Conservation (phyloP, 37 sponge, comb jelly and placozoan genomes). For the Bolinopsis microptera region DNA sequence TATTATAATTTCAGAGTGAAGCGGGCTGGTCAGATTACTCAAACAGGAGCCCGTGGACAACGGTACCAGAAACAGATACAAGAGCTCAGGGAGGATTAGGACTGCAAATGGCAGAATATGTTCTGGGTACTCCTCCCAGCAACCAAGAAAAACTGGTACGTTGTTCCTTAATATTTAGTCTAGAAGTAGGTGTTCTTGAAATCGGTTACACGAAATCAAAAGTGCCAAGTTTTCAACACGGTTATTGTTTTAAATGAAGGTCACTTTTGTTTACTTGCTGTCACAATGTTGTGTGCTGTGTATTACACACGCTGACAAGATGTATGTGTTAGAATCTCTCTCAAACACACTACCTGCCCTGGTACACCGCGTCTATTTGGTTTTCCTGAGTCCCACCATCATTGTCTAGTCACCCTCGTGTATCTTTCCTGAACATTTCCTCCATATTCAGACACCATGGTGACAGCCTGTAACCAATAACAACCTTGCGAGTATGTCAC, state of each 20-base stretch:
- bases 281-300: no score
- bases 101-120: slow-evolving; percentile 53
- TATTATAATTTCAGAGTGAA: slow-evolving; percentile 25
- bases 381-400: background rate
- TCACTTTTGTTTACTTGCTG: no score
- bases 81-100: slow-evolving; percentile 39
- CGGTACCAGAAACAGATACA: background rate
- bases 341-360: background rate
- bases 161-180: no score
- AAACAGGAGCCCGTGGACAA: slow-evolving; percentile 3
- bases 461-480: background rate
- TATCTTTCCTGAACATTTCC: background rate
- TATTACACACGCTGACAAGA: no score
- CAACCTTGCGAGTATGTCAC: background rate
- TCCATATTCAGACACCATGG: background rate
- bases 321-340: no score
- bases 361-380: background rate
- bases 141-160: slow-evolving; percentile 32
- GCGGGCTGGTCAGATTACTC: slow-evolving; percentile 40
- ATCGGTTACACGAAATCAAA: no score
- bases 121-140: slow-evolving; percentile 45
- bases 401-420: background rate
- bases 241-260: no score
- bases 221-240: no score
- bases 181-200: no score